phyloP scores from a whole-genome alignment of 2,797 vertebrate genomes.

The Macrochelys suwanniensis region DNA sequence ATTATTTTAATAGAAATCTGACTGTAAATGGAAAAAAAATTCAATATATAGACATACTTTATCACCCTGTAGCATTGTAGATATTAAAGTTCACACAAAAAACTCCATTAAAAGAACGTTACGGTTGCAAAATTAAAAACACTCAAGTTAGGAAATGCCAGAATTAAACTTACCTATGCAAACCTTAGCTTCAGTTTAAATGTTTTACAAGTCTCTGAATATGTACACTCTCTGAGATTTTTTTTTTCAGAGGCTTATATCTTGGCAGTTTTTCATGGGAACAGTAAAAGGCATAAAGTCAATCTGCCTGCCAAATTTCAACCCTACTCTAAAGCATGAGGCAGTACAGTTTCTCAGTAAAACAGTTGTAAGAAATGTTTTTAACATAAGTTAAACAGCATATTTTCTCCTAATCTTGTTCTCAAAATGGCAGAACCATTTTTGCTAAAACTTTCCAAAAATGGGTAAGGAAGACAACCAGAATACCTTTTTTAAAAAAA shows the following conservation, averaged over 20 bases:
- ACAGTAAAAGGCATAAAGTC: background rate
- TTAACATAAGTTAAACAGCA: background rate
- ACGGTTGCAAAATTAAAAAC: background rate
- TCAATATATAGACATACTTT: background rate
- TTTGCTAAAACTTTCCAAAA: background rate
- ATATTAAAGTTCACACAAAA: background rate
- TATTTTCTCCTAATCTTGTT: background rate
- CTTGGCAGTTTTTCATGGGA: background rate
- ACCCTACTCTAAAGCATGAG: fast-evolving
- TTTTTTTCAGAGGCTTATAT: background rate
- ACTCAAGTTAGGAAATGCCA: background rate
- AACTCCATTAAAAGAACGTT: background rate
- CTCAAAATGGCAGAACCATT: background rate
- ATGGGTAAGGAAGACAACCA: background rate
- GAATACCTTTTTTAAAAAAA: background rate
- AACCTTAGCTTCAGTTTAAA: background rate
- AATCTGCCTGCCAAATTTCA: background rate
- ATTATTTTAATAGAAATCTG: background rate
- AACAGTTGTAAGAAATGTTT: background rate
- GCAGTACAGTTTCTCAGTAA: background rate
- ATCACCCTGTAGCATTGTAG: background rate
- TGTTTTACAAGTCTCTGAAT: background rate
- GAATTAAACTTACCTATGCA: background rate
- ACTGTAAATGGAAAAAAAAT: background rate
- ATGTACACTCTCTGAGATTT: background rate